Evolutionary conservation across 1,140 invertebrate genomes (phyloP).

Genomic region (Microplitis demolitor): DNA sequence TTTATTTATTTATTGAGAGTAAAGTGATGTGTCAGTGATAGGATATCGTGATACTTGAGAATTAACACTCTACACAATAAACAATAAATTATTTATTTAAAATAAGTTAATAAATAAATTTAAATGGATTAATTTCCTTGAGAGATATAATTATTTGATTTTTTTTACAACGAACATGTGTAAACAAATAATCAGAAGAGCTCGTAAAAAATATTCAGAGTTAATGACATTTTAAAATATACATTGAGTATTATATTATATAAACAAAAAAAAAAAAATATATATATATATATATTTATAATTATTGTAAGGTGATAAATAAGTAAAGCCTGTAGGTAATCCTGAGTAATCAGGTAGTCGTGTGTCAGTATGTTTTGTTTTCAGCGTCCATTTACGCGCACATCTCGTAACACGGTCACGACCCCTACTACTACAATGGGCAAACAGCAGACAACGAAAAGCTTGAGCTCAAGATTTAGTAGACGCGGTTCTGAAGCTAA

Average conservation of each 20-base stretch:
- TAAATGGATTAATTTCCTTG: background rate
- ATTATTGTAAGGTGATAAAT: background rate
- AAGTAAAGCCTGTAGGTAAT: background rate
- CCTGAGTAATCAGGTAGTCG: background rate
- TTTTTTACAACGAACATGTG: slow-evolving; percentile 37
- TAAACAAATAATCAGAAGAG: slow-evolving; percentile 36
- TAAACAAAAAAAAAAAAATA: background rate
- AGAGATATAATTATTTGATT: background rate
- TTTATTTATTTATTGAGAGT: too few relatives aligned
- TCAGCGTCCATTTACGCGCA: slow-evolving; percentile 56
- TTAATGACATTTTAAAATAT: background rate
- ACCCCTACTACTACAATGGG: slow-evolving; percentile 14
- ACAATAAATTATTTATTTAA: too few relatives aligned
- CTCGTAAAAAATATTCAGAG: slow-evolving; percentile 40
- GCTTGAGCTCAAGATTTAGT: slow-evolving; percentile 4
- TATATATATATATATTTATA: background rate
- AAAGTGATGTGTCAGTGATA: too few relatives aligned
- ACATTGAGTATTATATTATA: background rate
- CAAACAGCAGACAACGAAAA: slow-evolving; percentile 11
- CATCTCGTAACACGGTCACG: slow-evolving; percentile 39
- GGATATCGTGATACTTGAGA: background rate
- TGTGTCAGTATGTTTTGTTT: slow-evolving; percentile 55
- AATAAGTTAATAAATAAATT: background rate
- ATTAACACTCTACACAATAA: background rate
- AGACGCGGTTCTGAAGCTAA: slow-evolving; percentile 49